phyloP scores from a whole-genome alignment of 2,113 vertebrate genomes.

The Gobius niger region DNA sequence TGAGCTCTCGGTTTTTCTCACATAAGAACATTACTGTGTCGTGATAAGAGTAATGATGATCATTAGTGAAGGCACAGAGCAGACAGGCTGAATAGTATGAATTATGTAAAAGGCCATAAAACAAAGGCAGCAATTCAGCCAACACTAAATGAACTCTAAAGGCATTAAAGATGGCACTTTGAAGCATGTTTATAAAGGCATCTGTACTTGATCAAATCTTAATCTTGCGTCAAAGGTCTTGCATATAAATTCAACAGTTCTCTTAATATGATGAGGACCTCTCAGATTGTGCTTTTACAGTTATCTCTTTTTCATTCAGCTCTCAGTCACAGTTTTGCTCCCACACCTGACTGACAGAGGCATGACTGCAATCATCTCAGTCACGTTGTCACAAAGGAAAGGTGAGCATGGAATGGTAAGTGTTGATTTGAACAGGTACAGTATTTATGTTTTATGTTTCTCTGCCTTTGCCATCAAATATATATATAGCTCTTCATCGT shows the following conservation, averaged over 20 bases:
- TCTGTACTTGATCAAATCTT: background rate
- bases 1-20: background rate
- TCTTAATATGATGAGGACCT: background rate
- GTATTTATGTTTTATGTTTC: no score
- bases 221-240: background rate
- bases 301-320: no score
- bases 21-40: conserved; percentile 37
- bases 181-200: background rate
- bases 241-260: background rate
- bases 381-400: no score
- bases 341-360: no score
- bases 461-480: no score
- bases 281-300: background rate
- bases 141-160: conserved; percentile 12
- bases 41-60: conserved; percentile 34
- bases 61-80: conserved; percentile 38
- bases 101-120: conserved; percentile 35
- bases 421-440: no score
- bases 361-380: no score
- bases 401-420: no score
- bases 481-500: no score
- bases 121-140: conserved; percentile 22
- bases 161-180: conserved; percentile 20
- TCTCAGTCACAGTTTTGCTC: no score
- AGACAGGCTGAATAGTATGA: conserved; percentile 42